Percentiles rank a stretch among this genome's conserved stretches.
phyloP scores from a whole-genome alignment of 2,797 vertebrate species.

The Hylomyscus alleni region DNA sequence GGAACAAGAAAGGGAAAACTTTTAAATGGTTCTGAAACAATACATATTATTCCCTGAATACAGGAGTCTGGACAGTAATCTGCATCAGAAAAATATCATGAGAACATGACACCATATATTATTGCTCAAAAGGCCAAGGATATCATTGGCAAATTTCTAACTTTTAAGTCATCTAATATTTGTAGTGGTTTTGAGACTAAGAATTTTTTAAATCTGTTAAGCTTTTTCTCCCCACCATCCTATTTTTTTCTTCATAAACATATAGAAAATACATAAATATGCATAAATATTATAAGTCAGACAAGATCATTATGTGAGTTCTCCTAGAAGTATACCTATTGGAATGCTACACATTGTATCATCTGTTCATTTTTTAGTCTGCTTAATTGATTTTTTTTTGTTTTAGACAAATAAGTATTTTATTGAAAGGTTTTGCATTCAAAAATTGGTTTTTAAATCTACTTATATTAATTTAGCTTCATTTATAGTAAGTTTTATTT shows the following conservation, averaged over 20 bases:
- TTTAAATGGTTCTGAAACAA: background rate
- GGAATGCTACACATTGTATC: background rate
- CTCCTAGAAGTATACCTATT: background rate
- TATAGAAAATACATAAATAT: background rate
- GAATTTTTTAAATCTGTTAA: background rate
- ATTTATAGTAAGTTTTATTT: constrained; percentile 68
- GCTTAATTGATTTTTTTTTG: constrained; percentile 51
- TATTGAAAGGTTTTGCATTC: background rate
- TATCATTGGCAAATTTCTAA: background rate
- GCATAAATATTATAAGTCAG: background rate
- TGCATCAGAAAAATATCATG: background rate
- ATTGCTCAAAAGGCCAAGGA: background rate
- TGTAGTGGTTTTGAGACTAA: background rate
- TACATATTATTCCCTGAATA: background rate
- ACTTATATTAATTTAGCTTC: background rate
- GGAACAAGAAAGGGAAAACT: background rate
- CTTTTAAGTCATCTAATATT: background rate
- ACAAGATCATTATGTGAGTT: background rate
- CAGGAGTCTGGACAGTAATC: background rate
- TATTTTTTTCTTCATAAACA: constrained; percentile 1
- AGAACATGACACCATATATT: background rate
- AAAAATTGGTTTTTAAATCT: background rate
- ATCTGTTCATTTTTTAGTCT: background rate
- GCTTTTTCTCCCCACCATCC: background rate
- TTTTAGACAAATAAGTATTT: constrained; percentile 51